Conservation (phyloP, 2,113 vertebrate genomes). For the Prolemur simus region DNA sequence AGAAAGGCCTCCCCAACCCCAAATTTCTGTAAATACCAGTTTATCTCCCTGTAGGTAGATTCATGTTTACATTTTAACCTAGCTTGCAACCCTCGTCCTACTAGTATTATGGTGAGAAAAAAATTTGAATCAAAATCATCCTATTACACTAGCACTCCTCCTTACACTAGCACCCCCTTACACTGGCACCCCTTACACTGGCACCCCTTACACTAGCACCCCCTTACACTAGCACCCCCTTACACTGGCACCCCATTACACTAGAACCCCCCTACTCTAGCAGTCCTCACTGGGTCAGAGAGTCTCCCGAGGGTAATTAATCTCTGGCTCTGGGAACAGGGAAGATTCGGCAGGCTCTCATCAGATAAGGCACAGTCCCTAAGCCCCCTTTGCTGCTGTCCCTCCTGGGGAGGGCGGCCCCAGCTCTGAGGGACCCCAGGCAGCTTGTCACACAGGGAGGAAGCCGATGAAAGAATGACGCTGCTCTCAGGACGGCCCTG, state of each 20-base stretch:
- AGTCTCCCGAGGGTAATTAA: not conserved
- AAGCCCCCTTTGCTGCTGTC: too few relatives aligned
- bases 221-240: fast-evolving
- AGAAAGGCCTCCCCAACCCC: not conserved
- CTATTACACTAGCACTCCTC: too few relatives aligned
- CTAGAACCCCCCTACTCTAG: fast-evolving
- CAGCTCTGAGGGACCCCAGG: not conserved
- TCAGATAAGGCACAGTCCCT: not conserved
- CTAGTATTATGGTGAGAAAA: not conserved
- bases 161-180: not conserved
- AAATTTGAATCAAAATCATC: not conserved
- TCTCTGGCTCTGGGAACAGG: not conserved
- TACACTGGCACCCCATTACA: fast-evolving
- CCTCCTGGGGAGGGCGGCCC: not conserved
- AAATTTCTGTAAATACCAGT: not conserved
- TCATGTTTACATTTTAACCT: not conserved
- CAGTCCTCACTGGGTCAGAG: fast-evolving
- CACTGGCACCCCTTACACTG: too few relatives aligned
- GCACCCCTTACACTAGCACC: fast-evolving
- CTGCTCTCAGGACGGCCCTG: not conserved
- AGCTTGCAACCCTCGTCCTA: not conserved
- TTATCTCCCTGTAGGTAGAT: not conserved
- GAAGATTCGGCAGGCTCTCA: not conserved
- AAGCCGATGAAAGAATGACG: not conserved
- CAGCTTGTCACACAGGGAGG: not conserved